These are phyloP conservation scores for Meleagris gallopavo DNA, from an alignment of 2,113 vertebrate genomes.

Conservation along the genomic window DNA sequence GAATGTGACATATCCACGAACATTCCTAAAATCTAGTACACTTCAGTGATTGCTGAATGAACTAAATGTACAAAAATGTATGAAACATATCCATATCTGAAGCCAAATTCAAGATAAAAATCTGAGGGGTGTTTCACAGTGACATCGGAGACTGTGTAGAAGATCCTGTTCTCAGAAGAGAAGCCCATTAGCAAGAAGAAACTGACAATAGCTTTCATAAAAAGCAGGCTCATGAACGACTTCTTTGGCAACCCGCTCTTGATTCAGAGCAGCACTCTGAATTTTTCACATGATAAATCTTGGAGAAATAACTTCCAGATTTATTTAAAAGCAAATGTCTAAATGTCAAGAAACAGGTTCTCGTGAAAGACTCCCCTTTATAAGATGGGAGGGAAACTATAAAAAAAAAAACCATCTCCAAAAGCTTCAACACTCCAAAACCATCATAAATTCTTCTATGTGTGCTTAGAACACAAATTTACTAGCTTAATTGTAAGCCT, in stretches of 20 bases:
- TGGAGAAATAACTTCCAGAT: not conserved
- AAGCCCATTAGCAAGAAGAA: not conserved
- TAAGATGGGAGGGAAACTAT: not conserved
- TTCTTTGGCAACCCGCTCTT: conserved; percentile 13
- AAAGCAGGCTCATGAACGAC: not conserved
- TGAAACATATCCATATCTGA: not conserved
- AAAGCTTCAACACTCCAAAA: not conserved
- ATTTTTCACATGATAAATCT: conserved; percentile 14
- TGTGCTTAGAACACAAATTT: not conserved
- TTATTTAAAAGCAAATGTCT: conserved; percentile 3
- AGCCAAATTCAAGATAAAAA: not conserved
- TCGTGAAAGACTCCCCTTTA: not conserved
- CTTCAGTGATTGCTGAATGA: not conserved
- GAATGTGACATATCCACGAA: not conserved
- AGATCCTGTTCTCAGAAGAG: not conserved
- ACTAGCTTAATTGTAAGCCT: not conserved
- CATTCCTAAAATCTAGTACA: not conserved
- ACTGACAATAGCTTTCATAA: conserved; percentile 30
- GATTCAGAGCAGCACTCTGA: conserved; percentile 26
- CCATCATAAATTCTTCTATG: not conserved
- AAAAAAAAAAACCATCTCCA: not conserved
- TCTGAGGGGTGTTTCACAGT: not conserved
- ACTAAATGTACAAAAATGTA: not conserved
- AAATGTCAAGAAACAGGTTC: not conserved
- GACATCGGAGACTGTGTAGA: not conserved